Evolutionary conservation across 2,113 vertebrate species (phyloP), one percentile per base, ranked within the genome.

Genomic region (Burhinus bistriatus): DNA sequence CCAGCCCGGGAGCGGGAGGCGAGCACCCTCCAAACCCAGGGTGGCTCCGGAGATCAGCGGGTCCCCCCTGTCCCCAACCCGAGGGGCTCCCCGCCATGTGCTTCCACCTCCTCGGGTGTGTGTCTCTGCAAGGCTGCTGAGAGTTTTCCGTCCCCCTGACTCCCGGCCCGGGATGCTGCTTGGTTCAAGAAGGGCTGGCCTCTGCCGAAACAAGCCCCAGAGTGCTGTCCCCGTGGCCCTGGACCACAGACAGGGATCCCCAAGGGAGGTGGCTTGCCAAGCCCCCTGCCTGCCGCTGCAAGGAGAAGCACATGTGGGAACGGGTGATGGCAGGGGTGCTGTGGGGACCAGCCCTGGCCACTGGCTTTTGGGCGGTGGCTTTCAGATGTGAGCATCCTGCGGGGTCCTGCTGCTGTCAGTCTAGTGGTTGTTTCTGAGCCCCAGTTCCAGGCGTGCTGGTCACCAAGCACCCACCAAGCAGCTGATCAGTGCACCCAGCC

Each of bases 221-320:
- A 72, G 70, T 19, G 9, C 15, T n/a, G 65, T 47, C 23, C 32
- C 34, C 3, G 9, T 26, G 6, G 10, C 38, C 30, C 27, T 25
- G 58, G 15, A 42, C 30, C 59, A 8, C 32, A 15, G 29, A 22
- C 0, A 2, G 13, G 71, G 42, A 7, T 58, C 36, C 38, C n/a
- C 61, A 58, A 27, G 16, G 59, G 18, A 19, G 36, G 14, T 1
- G 2, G 5, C 61, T 88, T 71, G 61, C 38, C 16, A 11, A 40
- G 12, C 7, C 6, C 14, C 16, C 8, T 0, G 0, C 34, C 26
- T 1, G 1, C 26, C 7, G 1, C 36, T 27, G 30, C 83, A 12
- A 42, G 52, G 30, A 76, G 78, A 52, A 18, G 22, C 1, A 5
- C 5, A 9, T 5, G 0, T 29, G 49, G 77, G 57, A 11, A 12